Conservation (phyloP, 2,888 invertebrate species). For the Oscheius onirici region DNA sequence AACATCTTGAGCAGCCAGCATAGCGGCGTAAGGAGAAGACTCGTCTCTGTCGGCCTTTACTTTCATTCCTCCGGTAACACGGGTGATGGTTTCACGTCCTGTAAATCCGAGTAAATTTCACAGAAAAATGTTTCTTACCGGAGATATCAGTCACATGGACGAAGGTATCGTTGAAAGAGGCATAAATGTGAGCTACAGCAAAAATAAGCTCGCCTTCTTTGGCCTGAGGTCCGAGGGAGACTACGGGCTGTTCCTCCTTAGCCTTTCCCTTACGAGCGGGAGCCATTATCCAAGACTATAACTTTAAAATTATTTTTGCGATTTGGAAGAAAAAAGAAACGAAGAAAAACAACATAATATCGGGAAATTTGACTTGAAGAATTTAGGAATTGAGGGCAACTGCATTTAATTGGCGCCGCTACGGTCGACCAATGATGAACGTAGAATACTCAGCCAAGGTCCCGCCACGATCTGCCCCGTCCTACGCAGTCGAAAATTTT, state of each 20-base stretch:
- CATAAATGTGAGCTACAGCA: slow-evolving; percentile 99
- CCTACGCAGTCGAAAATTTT: not conserved
- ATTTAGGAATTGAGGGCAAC: slow-evolving; percentile 14
- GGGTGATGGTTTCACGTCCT: slow-evolving; percentile 76
- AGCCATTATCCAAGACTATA: slow-evolving; percentile 75
- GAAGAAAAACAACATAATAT: slow-evolving; percentile 1
- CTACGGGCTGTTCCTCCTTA: slow-evolving; percentile 94
- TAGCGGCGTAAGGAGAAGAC: slow-evolving; percentile 99
- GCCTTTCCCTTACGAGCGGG: slow-evolving; percentile 97
- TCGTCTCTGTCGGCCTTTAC: slow-evolving; percentile 99
- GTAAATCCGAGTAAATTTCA: slow-evolving; percentile 14
- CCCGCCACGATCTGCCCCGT: not conserved
- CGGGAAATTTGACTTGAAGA: not conserved
- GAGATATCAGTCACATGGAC: slow-evolving; percentile 99
- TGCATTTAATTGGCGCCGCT: not conserved
- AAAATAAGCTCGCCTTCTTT: slow-evolving; percentile 94
- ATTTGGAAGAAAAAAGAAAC: not conserved
- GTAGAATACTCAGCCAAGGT: too few species aligned
- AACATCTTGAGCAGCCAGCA: slow-evolving; percentile 99
- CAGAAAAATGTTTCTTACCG: slow-evolving; percentile 78
- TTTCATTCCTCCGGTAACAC: slow-evolving; percentile 94
- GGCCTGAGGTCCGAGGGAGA: slow-evolving; percentile 76
- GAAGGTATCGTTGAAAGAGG: slow-evolving; percentile 99
- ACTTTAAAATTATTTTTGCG: not conserved
- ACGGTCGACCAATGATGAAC: too few species aligned